Conservation (phyloP, 1,140 invertebrate species). For the Drosophila serrata region DNA sequence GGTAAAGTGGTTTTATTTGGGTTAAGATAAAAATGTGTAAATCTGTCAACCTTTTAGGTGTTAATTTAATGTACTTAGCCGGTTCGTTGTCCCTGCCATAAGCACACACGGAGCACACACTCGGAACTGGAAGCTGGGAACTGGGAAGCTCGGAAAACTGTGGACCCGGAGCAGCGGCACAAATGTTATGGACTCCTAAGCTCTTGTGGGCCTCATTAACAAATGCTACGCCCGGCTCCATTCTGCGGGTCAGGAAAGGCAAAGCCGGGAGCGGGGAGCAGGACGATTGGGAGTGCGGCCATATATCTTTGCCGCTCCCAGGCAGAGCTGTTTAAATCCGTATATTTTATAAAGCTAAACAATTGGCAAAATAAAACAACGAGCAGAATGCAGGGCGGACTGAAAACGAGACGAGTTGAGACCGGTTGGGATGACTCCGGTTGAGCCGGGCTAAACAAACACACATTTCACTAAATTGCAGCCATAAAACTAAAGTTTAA, state of each 20-base stretch:
- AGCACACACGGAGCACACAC: constrained; percentile 12
- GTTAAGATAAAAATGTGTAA: constrained; percentile 61
- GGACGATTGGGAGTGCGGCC: constrained; percentile 22
- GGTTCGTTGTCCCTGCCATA: constrained; percentile 14
- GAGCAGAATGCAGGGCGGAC: constrained; percentile 23
- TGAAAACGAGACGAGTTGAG: constrained; percentile 35
- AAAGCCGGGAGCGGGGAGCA: not conserved
- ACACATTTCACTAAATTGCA: constrained; percentile 79
- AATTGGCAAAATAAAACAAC: constrained; percentile 79
- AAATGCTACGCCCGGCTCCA: constrained; percentile 36
- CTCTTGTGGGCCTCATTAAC: constrained; percentile 62
- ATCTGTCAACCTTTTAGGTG: constrained; percentile 66
- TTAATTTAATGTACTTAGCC: constrained; percentile 63
- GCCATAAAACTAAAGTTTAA: constrained; percentile 83
- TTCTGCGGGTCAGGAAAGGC: constrained; percentile 35
- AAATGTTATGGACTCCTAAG: constrained; percentile 61
- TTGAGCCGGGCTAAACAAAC: constrained; percentile 52
- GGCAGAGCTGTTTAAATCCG: constrained; percentile 61
- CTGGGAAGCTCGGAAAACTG: constrained; percentile 4
- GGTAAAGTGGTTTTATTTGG: constrained; percentile 34
- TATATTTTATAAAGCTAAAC: constrained; percentile 69
- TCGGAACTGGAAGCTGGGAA: not conserved
- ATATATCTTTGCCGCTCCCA: constrained; percentile 64
- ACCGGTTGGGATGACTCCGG: constrained; percentile 35
- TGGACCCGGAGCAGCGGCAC: constrained; percentile 25